Conservation (phyloP, 2,888 invertebrate genomes). For the Amphimallon solstitiale region DNA sequence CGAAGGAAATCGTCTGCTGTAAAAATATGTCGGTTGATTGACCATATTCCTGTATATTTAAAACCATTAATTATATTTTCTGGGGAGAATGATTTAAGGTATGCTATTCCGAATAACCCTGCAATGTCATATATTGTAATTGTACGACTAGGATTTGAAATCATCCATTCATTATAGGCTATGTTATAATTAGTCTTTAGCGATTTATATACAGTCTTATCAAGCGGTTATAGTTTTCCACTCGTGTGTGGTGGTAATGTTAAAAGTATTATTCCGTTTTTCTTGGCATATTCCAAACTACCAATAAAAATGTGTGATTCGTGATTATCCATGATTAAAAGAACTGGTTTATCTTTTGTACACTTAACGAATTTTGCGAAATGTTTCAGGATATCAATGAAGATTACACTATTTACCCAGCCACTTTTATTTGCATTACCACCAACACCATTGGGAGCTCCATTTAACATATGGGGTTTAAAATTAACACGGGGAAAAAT, state of each 20-base stretch:
- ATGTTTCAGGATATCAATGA: constrained; percentile 44
- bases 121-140: constrained; percentile 11
- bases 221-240: constrained; percentile 12
- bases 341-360: constrained; percentile 42
- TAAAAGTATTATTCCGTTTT: constrained; percentile 49
- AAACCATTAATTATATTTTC: constrained; percentile 17
- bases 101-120: background rate
- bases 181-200: background rate
- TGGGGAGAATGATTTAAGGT: background rate
- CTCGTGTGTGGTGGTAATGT: constrained; percentile 10
- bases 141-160: background rate
- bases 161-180: constrained; percentile 6
- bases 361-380: constrained; percentile 42
- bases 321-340: constrained; percentile 49
- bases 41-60: constrained; percentile 7
- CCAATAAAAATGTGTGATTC: constrained; percentile 43
- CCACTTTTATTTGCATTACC: constrained; percentile 42
- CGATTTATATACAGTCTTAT: constrained; percentile 6
- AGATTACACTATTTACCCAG: constrained; percentile 47
- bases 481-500: constrained; percentile 49
- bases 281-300: constrained; percentile 43
- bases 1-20: constrained; percentile 10
- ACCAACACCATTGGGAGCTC: constrained; percentile 43
- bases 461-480: constrained; percentile 44
- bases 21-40: constrained; percentile 4